Evolutionary conservation across 1,140 invertebrate genomes (phyloP).

Genomic region (Sarcophaga peregrina): DNA sequence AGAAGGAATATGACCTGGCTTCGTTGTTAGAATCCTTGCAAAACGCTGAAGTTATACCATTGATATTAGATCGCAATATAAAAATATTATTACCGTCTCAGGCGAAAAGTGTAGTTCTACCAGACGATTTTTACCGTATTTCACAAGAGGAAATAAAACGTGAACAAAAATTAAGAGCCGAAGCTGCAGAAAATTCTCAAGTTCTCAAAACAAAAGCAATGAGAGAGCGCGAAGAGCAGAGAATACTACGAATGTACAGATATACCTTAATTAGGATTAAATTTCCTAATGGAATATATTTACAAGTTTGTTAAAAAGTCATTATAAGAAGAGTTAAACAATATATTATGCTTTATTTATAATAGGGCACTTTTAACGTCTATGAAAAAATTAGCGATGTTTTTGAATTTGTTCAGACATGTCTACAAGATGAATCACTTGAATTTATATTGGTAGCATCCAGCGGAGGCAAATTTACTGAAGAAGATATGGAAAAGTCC

Average conservation of each 20-base stretch:
- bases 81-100: constrained; percentile 86
- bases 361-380: constrained; percentile 83
- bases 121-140: constrained; percentile 84
- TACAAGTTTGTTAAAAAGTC: constrained; percentile 74
- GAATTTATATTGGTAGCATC: constrained; percentile 75
- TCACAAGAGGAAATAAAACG: constrained; percentile 83
- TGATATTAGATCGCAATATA: constrained; percentile 86
- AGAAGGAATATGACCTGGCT: constrained; percentile 67
- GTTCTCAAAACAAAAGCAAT: constrained; percentile 92
- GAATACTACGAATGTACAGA: constrained; percentile 83
- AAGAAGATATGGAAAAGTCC: constrained; percentile 74
- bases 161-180: constrained; percentile 82
- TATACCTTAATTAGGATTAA: constrained; percentile 85
- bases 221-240: constrained; percentile 86
- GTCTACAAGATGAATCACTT: constrained; percentile 73
- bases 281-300: constrained; percentile 86
- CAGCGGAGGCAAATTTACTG: constrained; percentile 73
- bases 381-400: constrained; percentile 79
- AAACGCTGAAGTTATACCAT: constrained; percentile 81
- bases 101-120: constrained; percentile 76
- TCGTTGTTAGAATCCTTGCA: constrained; percentile 80
- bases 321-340: not conserved
- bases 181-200: constrained; percentile 81
- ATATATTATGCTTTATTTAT: not conserved
- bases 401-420: constrained; percentile 79